Percentiles rank a stretch among this genome's conserved stretches.
These are phyloP conservation scores for Zaprionus obscuricornis DNA, from an alignment of 2,888 invertebrate species.

Conservation along the genomic window DNA sequence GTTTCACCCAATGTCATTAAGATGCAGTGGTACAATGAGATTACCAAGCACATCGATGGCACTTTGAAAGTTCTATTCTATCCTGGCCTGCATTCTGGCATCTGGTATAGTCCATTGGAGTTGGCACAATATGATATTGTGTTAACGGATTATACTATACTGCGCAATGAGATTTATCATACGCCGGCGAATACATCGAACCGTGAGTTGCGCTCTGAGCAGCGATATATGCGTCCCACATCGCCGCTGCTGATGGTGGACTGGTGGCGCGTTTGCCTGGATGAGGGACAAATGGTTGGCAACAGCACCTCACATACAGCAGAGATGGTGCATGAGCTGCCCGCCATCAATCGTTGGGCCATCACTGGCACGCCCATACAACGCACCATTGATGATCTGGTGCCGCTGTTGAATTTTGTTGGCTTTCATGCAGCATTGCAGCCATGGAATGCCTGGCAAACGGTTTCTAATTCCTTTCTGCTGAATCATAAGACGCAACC, in stretches of 20 bases:
- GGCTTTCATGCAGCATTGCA: slow-evolving; percentile 80
- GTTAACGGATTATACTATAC: slow-evolving; percentile 88
- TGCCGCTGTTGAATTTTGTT: slow-evolving; percentile 81
- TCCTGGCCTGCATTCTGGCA: slow-evolving; percentile 81
- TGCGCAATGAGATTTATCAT: slow-evolving; percentile 87
- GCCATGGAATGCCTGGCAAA: slow-evolving; percentile 68
- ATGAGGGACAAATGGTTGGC: slow-evolving; percentile 93
- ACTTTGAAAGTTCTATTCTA: slow-evolving; percentile 85
- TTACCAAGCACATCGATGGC: slow-evolving; percentile 85
- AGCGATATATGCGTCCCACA: slow-evolving; percentile 86
- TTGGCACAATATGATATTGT: slow-evolving; percentile 88
- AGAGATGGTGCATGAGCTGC: slow-evolving; percentile 80
- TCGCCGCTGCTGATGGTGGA: slow-evolving; percentile 88
- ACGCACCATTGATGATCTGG: slow-evolving; percentile 85
- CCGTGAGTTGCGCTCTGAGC: slow-evolving; percentile 85
- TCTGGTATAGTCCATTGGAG: slow-evolving; percentile 85
- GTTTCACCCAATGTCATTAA: slow-evolving; percentile 88
- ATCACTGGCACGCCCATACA: slow-evolving; percentile 90
- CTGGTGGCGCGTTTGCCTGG: slow-evolving; percentile 91
- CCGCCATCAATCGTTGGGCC: slow-evolving; percentile 88
- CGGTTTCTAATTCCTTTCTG: slow-evolving; percentile 68
- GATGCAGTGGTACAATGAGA: slow-evolving; percentile 90
- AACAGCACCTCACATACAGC: slow-evolving; percentile 85
- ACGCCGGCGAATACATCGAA: slow-evolving; percentile 84
- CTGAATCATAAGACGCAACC: slow-evolving; percentile 38